Evolutionary conservation across 2,113 vertebrate genomes (phyloP).

Genomic region (Indicator indicator): DNA sequence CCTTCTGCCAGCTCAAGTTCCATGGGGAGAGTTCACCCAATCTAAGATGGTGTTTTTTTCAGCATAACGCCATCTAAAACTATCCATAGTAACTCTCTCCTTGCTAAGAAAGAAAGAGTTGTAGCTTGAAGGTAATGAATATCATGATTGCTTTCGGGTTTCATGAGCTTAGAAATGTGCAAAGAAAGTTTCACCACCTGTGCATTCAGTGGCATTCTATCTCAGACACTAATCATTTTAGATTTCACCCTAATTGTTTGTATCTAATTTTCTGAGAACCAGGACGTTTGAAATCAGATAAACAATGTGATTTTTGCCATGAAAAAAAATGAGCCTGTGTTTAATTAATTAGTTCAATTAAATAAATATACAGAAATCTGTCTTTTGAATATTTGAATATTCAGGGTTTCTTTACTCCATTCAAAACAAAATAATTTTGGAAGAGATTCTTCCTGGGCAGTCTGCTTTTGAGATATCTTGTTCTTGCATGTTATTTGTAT

Average conservation of each 20-base stretch:
- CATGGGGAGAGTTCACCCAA: background rate
- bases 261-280: background rate
- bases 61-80: background rate
- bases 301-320: background rate
- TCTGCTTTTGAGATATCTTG: background rate
- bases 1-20: background rate
- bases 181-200: background rate
- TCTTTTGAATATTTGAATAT: background rate
- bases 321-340: rapidly evolving
- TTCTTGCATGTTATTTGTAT: background rate
- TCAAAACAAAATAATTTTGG: background rate
- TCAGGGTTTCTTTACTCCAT: background rate
- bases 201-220: background rate
- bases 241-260: background rate
- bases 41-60: background rate
- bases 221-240: background rate
- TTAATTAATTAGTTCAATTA: background rate
- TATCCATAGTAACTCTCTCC: background rate
- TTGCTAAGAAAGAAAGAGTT: background rate
- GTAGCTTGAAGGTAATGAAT: background rate
- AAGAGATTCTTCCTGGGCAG: background rate
- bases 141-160: background rate
- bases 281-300: background rate
- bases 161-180: background rate
- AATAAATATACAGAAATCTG: background rate